Percentiles rank a stretch among this genome's conserved stretches.
Conservation (phyloP, 2,888 invertebrate genomes). For the Cheilosia scutellata region DNA sequence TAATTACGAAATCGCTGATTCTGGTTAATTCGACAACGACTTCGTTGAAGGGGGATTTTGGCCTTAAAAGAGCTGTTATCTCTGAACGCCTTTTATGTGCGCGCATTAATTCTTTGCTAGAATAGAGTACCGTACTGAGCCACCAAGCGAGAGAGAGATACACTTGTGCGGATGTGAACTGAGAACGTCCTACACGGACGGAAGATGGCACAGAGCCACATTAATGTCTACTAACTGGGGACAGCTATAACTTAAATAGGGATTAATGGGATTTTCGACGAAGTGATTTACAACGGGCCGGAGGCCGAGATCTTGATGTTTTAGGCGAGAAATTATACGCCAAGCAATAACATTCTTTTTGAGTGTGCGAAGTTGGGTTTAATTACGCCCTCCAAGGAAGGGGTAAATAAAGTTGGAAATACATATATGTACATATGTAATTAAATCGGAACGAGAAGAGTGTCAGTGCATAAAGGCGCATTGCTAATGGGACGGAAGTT, state of each 20-base stretch:
- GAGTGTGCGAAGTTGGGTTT: conserved; percentile 42
- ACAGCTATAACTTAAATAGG: conserved; percentile 73
- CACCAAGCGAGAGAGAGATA: background rate
- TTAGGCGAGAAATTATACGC: conserved; percentile 68
- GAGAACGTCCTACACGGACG: conserved; percentile 13
- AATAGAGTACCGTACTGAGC: conserved; percentile 4
- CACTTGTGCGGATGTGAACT: background rate
- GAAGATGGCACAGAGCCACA: conserved; percentile 57
- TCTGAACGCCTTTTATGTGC: conserved; percentile 43
- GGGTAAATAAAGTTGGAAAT: conserved; percentile 50
- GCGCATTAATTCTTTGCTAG: conserved; percentile 44
- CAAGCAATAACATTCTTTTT: conserved; percentile 51
- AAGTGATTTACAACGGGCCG: conserved; percentile 64
- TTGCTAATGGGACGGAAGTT: conserved; percentile 20
- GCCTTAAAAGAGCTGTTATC: conserved; percentile 50
- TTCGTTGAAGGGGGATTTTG: too few species aligned
- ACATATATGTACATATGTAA: too few species aligned
- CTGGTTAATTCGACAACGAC: conserved; percentile 59
- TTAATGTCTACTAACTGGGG: conserved; percentile 68
- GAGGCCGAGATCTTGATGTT: conserved; percentile 50
- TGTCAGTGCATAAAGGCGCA: conserved; percentile 19
- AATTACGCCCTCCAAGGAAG: conserved; percentile 30
- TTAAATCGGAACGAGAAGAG: conserved; percentile 58
- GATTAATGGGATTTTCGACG: conserved; percentile 71
- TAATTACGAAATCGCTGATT: conserved; percentile 72